Evolutionary conservation across 2,113 vertebrate species (phyloP), one percentile per base, ranked within the genome.

Genomic region (Pontoporia blainvillei): DNA sequence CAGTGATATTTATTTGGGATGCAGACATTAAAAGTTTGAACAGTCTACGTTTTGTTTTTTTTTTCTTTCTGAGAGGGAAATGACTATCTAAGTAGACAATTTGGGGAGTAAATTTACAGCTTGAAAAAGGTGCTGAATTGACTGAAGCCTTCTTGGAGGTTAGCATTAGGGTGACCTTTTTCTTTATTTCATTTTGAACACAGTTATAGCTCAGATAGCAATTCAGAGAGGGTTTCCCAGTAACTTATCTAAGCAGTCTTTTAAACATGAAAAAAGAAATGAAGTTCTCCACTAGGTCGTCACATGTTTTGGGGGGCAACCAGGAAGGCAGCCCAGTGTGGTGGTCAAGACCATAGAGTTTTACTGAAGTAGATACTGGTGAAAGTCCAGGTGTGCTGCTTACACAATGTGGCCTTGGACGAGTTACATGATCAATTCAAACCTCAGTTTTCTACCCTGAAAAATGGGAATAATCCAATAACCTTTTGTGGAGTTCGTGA

Each of bases 41-140:
- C 12, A 79, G 72, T 25, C 61, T 93, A 66, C 31, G 27, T 54
- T 83, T 81, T 82, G n/a, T n/a, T 39, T 39, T 39, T 71, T 71
- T 78, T 86, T 73, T 66, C 25, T 89, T 90, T 78, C 25, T 20
- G 14, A 92, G 41, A 93, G 7, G 62, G 31, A 3, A 78, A 91
- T 78, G 64, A 79, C 21, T 49, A 75, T 64, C 57, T 87, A 96
- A 79, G 76, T 59, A 79, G 93, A 95, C 85, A 96, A 86, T 89
- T 72, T 69, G n/a, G 29, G 67, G 44, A 93, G 78, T 81, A 54
- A 96, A 95, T 95, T 93, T 93, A 81, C 18, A 94, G 92, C 88
- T 95, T 95, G 79, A 25, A 83, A 91, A 96, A 94, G 46, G 49
- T 97, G 91, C 83, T 97, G 44, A 97, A 71, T 84, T 97, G 83